phyloP scores from a whole-genome alignment of 2,888 invertebrate genomes.

The Tetragonula carbonaria region DNA sequence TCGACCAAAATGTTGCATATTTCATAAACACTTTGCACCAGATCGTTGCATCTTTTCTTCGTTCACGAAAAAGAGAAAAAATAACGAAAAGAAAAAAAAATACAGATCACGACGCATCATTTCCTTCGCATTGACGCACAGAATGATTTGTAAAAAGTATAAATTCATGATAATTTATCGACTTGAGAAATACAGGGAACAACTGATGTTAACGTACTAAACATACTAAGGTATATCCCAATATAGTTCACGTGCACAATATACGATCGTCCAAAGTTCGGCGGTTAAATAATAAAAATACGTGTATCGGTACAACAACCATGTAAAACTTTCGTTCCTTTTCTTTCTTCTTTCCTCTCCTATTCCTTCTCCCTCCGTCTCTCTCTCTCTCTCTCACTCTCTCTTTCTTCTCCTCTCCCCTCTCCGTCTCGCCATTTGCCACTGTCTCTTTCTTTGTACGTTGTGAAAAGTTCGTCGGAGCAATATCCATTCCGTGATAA shows the following conservation, averaged over 20 bases:
- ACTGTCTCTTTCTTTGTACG: constrained; percentile 29
- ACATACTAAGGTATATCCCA: constrained; percentile 53
- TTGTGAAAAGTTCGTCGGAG: constrained; percentile 53
- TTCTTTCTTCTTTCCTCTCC: constrained; percentile 9
- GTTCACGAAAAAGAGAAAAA: constrained; percentile 16
- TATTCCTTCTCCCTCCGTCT: constrained; percentile 1
- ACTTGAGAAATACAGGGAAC: background rate
- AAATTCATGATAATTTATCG: background rate
- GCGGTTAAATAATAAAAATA: constrained; percentile 28
- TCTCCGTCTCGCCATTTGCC: constrained; percentile 11
- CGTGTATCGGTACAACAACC: constrained; percentile 52
- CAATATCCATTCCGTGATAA: constrained; percentile 62
- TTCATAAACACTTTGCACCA: constrained; percentile 8
- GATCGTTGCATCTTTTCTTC: background rate
- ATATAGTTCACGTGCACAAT: constrained; percentile 44
- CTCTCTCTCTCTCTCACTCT: constrained; percentile 3
- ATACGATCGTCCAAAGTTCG: constrained; percentile 39
- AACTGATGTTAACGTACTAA: background rate
- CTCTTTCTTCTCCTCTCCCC: constrained; percentile 9
- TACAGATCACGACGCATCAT: background rate
- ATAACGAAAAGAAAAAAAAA: background rate
- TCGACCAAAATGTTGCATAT: constrained; percentile 1
- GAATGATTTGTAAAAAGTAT: background rate
- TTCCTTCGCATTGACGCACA: background rate
- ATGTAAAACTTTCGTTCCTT: constrained; percentile 46